phyloP scores from a whole-genome alignment of 2,113 vertebrate genomes.

The Gopherus flavomarginatus region DNA sequence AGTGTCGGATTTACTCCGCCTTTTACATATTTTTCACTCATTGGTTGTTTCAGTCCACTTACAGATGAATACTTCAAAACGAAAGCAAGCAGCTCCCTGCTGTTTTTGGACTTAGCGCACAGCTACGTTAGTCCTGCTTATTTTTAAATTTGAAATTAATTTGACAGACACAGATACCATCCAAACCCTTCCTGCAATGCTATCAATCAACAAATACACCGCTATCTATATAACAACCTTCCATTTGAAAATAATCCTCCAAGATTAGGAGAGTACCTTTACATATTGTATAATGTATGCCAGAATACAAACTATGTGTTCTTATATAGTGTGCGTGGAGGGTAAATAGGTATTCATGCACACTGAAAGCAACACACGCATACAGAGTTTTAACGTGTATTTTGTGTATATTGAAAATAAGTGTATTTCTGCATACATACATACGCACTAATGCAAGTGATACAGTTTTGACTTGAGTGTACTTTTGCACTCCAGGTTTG shows the following conservation, averaged over 20 bases:
- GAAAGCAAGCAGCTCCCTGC: conserved; percentile 40
- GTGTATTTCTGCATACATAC: neutral
- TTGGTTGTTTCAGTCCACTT: neutral
- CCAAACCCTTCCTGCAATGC: neutral
- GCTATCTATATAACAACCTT: neutral
- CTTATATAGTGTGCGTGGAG: rapidly evolving
- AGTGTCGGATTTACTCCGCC: neutral
- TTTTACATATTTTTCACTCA: neutral
- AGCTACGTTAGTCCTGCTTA: neutral
- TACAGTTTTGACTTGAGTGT: neutral
- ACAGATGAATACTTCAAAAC: conserved; percentile 24
- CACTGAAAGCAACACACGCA: neutral
- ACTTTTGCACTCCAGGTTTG: neutral
- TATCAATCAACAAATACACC: neutral
- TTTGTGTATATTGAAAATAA: neutral
- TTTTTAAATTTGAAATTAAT: conserved; percentile 3
- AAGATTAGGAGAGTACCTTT: neutral
- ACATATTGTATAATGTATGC: neutral
- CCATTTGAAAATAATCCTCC: neutral
- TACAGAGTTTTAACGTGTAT: too few species aligned
- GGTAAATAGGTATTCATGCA: neutral
- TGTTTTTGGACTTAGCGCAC: neutral
- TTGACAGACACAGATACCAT: neutral
- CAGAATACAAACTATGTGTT: rapidly evolving
- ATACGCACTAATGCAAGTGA: neutral